Evolutionary conservation across 2,113 vertebrate species (phyloP).

Genomic region (Leptocoma aspasia): DNA sequence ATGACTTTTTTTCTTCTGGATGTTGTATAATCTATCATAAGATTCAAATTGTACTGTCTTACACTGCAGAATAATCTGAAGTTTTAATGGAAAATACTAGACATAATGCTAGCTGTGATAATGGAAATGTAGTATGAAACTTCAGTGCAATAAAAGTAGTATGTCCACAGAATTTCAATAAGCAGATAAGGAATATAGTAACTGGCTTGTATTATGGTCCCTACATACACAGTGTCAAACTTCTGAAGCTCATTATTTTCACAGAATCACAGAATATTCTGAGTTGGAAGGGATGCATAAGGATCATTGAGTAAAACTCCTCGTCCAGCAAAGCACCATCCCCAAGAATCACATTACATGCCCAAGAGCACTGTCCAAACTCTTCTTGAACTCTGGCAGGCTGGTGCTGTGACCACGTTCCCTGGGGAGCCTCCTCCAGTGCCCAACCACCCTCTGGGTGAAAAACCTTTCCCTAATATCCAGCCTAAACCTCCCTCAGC

Average conservation of each 20-base stretch:
- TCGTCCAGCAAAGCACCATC: neutral
- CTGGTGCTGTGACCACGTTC: neutral
- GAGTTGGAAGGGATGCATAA: neutral
- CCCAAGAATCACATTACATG: neutral
- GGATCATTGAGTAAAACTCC: neutral
- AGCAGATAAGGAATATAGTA: neutral
- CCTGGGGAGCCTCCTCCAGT: neutral
- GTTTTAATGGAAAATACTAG: neutral
- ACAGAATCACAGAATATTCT: neutral
- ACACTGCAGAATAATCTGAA: neutral
- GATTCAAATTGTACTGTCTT: neutral
- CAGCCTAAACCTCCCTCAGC: neutral
- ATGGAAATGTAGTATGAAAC: neutral
- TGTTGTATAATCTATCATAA: neutral
- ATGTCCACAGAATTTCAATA: neutral
- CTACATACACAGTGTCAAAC: neutral
- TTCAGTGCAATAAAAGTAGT: neutral
- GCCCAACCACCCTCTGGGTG: neutral
- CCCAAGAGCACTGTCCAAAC: neutral
- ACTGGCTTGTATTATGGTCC: neutral
- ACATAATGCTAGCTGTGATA: neutral
- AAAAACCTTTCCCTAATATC: neutral
- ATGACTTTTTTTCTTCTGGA: neutral
- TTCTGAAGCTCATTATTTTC: neutral
- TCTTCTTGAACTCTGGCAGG: neutral